A percentile compares a stretch with the other conserved stretches of the same genome.
These are phyloP conservation scores for Leptogaster cylindrica DNA, from an alignment of 2,888 invertebrate genomes.

Conservation along the genomic window DNA sequence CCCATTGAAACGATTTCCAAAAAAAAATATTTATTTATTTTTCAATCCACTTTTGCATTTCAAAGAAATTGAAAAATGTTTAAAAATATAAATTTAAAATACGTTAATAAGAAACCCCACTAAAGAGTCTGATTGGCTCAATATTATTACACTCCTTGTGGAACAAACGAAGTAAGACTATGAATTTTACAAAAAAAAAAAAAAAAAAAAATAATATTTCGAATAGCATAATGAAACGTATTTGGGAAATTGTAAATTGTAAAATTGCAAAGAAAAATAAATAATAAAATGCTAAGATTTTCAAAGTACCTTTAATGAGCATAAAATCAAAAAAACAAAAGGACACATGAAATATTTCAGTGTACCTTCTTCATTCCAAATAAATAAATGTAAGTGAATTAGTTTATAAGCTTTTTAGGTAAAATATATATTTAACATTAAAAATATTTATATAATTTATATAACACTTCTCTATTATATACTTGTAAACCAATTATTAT, in stretches of 20 bases:
- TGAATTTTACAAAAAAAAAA: background rate
- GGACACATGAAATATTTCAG: conserved; percentile 40
- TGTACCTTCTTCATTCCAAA: conserved; percentile 39
- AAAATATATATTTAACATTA: conserved; percentile 37
- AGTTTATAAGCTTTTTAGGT: conserved; percentile 46
- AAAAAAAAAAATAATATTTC: no score
- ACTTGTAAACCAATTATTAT: conserved; percentile 36
- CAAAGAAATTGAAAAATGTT: background rate
- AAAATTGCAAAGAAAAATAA: conserved; percentile 7
- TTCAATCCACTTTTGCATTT: no score
- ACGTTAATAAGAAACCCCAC: background rate
- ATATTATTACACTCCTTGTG: conserved; percentile 28
- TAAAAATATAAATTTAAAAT: background rate
- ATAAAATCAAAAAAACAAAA: conserved; percentile 47
- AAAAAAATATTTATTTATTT: background rate
- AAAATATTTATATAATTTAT: conserved; percentile 45
- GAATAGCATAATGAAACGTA: conserved; percentile 33
- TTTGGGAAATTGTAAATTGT: background rate
- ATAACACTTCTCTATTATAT: conserved; percentile 40
- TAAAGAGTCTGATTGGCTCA: conserved; percentile 10
- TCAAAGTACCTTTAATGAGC: conserved; percentile 48
- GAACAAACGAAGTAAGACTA: background rate
- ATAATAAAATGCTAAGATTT: conserved; percentile 32
- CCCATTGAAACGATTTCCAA: background rate
- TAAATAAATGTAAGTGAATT: conserved; percentile 20